Conservation (phyloP, 2,113 vertebrate genomes). For the Pterocles burchelli region DNA sequence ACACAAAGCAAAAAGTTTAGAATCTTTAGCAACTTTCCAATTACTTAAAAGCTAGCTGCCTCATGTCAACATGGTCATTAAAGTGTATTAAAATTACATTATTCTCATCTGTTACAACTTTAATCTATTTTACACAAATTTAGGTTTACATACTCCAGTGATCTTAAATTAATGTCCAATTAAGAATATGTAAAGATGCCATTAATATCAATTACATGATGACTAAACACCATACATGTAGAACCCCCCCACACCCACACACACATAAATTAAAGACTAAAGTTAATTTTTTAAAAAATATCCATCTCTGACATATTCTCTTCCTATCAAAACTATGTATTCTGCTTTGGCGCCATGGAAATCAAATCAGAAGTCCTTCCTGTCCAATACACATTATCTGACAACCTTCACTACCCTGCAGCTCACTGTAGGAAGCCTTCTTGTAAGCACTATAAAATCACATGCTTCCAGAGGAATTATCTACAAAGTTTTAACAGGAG, state of each 20-base stretch:
- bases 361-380: not conserved
- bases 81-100: not conserved
- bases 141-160: not conserved
- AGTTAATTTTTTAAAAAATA: not conserved
- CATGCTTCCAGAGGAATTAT: not conserved
- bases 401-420: not conserved
- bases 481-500: not conserved
- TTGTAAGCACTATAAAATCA: not conserved
- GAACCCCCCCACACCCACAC: not conserved
- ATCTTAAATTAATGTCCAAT: not conserved
- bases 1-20: constrained; percentile 73
- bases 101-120: not conserved
- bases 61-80: not conserved
- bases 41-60: not conserved
- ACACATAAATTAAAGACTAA: not conserved
- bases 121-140: not conserved
- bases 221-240: not conserved
- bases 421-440: not conserved
- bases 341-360: not conserved
- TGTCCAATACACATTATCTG: not conserved
- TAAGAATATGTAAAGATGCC: not conserved
- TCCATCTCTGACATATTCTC: not conserved
- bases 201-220: not conserved
- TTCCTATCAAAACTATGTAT: not conserved
- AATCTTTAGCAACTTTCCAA: not conserved